phyloP scores from a whole-genome alignment of 2,888 invertebrate species.

The Venustoraphidia nigricollis region DNA sequence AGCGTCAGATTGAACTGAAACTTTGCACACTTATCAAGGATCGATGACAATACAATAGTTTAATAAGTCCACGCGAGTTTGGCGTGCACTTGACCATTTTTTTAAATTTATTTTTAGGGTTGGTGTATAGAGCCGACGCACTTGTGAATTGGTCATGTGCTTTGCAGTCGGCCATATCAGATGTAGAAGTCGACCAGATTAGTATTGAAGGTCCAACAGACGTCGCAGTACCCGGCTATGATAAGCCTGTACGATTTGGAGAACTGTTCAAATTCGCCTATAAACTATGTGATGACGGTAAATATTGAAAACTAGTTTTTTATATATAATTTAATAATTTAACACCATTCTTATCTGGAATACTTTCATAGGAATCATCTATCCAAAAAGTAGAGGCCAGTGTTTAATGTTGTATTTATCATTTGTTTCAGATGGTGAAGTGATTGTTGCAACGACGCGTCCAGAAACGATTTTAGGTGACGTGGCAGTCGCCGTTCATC shows the following conservation, averaged over 20 bases:
- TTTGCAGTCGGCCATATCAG: slow-evolving; percentile 93
- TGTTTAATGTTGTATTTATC: too few relatives aligned
- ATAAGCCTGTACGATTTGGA: slow-evolving; percentile 78
- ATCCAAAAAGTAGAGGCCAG: too few relatives aligned
- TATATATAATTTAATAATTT: too few relatives aligned
- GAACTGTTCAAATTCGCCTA: slow-evolving; percentile 87
- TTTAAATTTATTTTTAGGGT: slow-evolving; percentile 22
- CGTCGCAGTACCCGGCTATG: slow-evolving; percentile 80
- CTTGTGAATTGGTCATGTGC: slow-evolving; percentile 98
- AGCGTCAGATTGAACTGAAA: too few relatives aligned
- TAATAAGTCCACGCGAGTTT: too few relatives aligned
- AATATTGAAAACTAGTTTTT: not conserved
- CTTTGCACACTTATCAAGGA: too few relatives aligned
- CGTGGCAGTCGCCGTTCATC: slow-evolving; percentile 96
- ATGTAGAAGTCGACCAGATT: slow-evolving; percentile 95
- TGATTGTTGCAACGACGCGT: slow-evolving; percentile 92
- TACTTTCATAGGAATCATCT: too few relatives aligned
- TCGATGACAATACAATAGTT: too few relatives aligned
- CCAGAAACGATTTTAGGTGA: slow-evolving; percentile 98
- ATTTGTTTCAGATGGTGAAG: slow-evolving; percentile 44
- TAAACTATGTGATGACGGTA: slow-evolving; percentile 40
- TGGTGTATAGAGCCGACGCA: slow-evolving; percentile 85
- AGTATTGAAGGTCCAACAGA: slow-evolving; percentile 76
- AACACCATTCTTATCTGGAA: not conserved
- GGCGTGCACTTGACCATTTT: too few relatives aligned